A percentile compares a stretch with the other conserved stretches of the same genome.
These are phyloP conservation scores for Pteruthius melanotis DNA, from an alignment of 2,113 vertebrate species.

Conservation along the genomic window DNA sequence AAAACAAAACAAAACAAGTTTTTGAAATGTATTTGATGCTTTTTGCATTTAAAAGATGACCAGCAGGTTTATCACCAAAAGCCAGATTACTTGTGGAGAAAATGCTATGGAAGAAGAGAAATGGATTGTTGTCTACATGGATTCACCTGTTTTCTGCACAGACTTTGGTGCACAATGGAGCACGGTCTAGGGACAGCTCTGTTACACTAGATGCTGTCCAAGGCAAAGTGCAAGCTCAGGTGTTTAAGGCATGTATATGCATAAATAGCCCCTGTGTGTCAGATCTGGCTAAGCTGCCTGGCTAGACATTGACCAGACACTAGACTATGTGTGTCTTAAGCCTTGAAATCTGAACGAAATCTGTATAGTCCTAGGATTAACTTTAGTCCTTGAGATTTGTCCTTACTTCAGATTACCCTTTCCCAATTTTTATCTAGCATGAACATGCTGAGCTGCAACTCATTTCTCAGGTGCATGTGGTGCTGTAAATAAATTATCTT, in stretches of 20 bases:
- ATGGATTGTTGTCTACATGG: background rate
- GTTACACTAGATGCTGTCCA: background rate
- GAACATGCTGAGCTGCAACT: constrained; percentile 21
- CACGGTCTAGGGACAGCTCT: background rate
- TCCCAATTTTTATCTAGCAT: background rate
- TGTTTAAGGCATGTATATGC: background rate
- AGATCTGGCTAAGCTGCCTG: constrained; percentile 10
- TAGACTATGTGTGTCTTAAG: constrained; percentile 2
- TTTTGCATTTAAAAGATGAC: background rate
- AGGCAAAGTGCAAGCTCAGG: background rate
- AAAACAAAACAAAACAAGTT: background rate
- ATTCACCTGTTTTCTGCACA: background rate
- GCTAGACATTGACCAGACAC: constrained; percentile 17
- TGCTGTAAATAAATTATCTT: constrained; percentile 56
- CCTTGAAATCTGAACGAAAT: constrained; percentile 28
- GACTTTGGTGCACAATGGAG: background rate
- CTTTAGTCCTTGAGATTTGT: constrained; percentile 25
- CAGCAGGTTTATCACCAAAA: background rate
- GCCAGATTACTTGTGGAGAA: background rate
- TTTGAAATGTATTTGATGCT: background rate
- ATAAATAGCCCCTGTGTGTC: background rate
- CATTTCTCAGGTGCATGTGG: constrained; percentile 40
- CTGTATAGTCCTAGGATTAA: constrained; percentile 24
- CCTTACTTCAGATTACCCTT: constrained; percentile 6
- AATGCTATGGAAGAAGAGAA: background rate